Evolutionary conservation across 2,888 invertebrate genomes (phyloP), one percentile per base, ranked within the genome.

Genomic region (Trichogramma evanescens): DNA sequence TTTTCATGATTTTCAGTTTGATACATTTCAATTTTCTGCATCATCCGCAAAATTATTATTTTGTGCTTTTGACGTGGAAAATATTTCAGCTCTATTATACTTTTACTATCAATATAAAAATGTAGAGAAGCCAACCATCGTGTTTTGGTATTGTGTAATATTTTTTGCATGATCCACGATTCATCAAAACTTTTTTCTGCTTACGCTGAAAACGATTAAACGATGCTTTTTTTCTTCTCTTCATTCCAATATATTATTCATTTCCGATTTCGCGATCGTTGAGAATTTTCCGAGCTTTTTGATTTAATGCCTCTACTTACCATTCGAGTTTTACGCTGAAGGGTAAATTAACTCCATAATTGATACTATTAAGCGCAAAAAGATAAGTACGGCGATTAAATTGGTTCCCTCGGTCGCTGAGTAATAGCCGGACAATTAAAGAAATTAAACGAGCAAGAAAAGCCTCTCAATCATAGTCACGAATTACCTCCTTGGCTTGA

Each of bases 371-470:
- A 59, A 61, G 57, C 39, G 7, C 45, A 54, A 54, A 52, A 55
- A 58, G 52, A 41, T 42, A 49, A 41, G 54, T 62, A 59, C 26
- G 26, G 56, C 48, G 56, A 38, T 59, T 43, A 62, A 63, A 60
- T 58, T 56, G 56, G 55, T 60, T 58, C 40, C 46, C 49, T 63
- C 55, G 26, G 26, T 26, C 26, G 26, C 26, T 26, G 26, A 26
- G 26, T 26, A 26, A 26, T 26, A 26, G 26, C 26, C 58, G 42
- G 58, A 58, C 53, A 59, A 63, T 63, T 61, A 63, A 61, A 59
- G 61, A 63, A 63, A 61, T 61, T 63, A 59, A 61, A 63, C 61
- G 61, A 58, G 61, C 58, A 60, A 52, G 52, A 56, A 56, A 58
- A 58, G 54, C 58, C 38, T 58, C 43, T 13, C 40, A 50, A 58